phyloP scores from a whole-genome alignment of 2,888 invertebrate species.

The Microctonus brassicae region DNA sequence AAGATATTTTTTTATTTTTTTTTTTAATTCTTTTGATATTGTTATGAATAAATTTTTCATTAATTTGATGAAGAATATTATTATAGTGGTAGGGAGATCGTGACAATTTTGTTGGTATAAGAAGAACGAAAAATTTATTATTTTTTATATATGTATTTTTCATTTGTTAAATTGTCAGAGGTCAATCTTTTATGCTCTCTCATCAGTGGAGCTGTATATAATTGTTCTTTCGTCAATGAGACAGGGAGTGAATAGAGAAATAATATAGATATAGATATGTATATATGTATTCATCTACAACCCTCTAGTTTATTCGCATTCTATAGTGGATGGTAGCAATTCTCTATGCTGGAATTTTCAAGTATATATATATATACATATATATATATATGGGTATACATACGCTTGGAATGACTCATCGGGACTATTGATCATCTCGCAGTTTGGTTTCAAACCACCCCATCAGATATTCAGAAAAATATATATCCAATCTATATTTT shows the following conservation, averaged over 20 bases:
- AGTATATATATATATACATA: background rate
- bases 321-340: constrained; percentile 7
- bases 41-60: too few relatives aligned
- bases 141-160: too few relatives aligned
- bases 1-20: too few relatives aligned
- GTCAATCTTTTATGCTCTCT: too few relatives aligned
- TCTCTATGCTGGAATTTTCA: constrained; percentile 51
- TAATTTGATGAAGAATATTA: too few relatives aligned
- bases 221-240: constrained; percentile 31
- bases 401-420: constrained; percentile 54
- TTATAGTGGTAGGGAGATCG: too few relatives aligned
- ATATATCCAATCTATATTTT: background rate
- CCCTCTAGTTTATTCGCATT: constrained; percentile 29
- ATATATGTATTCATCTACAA: constrained; percentile 6
- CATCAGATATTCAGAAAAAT: background rate
- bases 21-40: too few relatives aligned
- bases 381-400: too few relatives aligned
- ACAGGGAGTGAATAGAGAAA: constrained; percentile 10
- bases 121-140: too few relatives aligned
- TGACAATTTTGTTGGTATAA: too few relatives aligned
- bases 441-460: background rate
- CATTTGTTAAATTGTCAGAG: too few relatives aligned
- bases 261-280: too few relatives aligned
- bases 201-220: background rate
- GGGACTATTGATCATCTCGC: constrained; percentile 54